Evolutionary conservation across 2,797 vertebrate genomes (phyloP).

Genomic region (Siniperca scherzeri): DNA sequence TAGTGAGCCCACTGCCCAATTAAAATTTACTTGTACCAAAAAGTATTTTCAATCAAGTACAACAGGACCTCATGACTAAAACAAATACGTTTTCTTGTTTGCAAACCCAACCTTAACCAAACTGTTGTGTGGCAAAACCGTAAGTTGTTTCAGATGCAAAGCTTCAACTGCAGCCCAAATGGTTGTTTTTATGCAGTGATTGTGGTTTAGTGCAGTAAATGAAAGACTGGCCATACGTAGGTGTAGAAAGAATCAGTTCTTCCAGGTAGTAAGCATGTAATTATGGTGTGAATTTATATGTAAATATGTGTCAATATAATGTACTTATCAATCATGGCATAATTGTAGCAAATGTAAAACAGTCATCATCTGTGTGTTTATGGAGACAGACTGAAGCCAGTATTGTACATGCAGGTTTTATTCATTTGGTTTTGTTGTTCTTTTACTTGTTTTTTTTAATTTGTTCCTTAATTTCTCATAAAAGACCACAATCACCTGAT

Average conservation of each 20-base stretch:
- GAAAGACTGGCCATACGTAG: not conserved
- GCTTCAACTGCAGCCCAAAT: not conserved
- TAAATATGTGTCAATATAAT: not conserved
- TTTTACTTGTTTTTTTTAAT: not conserved
- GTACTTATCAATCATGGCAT: not conserved
- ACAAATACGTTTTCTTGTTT: not conserved
- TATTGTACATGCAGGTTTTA: not conserved
- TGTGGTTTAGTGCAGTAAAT: not conserved
- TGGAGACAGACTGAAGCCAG: not conserved
- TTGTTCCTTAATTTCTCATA: not conserved
- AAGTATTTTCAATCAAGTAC: not conserved
- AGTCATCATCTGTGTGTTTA: not conserved
- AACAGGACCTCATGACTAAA: not conserved
- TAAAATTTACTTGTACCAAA: not conserved
- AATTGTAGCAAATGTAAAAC: not conserved
- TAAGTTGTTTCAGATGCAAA: not conserved
- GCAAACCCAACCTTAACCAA: not conserved
- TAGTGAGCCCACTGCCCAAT: not conserved
- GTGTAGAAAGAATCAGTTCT: not conserved
- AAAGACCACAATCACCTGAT: not conserved
- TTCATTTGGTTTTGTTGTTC: not conserved
- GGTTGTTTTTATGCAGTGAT: not conserved
- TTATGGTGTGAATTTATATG: not conserved
- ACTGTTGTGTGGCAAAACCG: no score
- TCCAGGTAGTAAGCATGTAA: not conserved